Conservation (phyloP, 2,797 vertebrate genomes). For the Odontamblyopus lacepedii region DNA sequence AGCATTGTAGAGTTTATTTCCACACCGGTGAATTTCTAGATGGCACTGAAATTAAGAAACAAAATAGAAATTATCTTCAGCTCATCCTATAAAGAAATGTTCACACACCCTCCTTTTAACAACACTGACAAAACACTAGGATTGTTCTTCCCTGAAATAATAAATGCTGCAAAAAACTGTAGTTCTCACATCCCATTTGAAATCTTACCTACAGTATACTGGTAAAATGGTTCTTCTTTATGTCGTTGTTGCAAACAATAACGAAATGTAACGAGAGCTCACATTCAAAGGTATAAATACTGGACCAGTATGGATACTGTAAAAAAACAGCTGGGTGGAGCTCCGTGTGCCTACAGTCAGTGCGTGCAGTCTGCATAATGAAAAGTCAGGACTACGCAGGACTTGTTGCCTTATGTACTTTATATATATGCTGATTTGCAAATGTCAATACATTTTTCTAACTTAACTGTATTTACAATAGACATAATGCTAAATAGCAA, state of each 20-base stretch:
- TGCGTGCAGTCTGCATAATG: no score
- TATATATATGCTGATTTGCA: background rate
- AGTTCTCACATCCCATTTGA: background rate
- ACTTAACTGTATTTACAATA: no score
- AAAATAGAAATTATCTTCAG: constrained; percentile 4
- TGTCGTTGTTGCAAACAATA: background rate
- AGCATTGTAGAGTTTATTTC: constrained; percentile 34
- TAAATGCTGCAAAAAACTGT: background rate
- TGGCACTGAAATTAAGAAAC: constrained; percentile 12
- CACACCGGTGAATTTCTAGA: constrained; percentile 44
- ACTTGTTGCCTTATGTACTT: background rate
- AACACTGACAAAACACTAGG: background rate
- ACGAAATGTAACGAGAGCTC: no score
- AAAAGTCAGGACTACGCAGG: no score
- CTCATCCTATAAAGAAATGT: background rate
- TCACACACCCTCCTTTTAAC: background rate
- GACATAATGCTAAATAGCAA: no score
- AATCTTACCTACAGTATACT: background rate
- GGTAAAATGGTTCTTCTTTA: background rate
- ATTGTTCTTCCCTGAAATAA: background rate
- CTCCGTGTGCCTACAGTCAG: background rate
- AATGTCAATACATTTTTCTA: no score
- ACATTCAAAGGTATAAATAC: background rate
- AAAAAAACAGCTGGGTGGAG: constrained; percentile 35
- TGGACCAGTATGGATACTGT: background rate